phyloP scores from a whole-genome alignment of 2,113 vertebrate species.

The Loxodonta africana region DNA sequence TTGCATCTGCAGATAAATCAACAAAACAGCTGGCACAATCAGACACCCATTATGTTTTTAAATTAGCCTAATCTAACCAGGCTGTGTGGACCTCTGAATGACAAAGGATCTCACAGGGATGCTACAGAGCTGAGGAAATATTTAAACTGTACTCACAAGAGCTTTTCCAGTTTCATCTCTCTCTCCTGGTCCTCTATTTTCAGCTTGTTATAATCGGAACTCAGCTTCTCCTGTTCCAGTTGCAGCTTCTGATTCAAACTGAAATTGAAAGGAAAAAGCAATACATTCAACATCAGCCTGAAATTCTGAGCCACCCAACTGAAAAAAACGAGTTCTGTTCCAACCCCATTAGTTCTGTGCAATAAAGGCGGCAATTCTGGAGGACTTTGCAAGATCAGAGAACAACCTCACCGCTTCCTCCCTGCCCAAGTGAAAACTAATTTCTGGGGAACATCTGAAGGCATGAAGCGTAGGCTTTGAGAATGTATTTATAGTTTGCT shows the following conservation, averaged over 20 bases:
- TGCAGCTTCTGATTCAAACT: slow-evolving; percentile 95
- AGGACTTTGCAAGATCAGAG: slow-evolving; percentile 63
- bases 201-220: slow-evolving; percentile 94
- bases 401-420: slow-evolving; percentile 59
- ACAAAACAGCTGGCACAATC: background rate
- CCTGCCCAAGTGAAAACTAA: slow-evolving; percentile 64
- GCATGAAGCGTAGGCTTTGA: slow-evolving; percentile 64
- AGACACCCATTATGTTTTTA: background rate
- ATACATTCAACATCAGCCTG: slow-evolving; percentile 51
- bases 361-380: slow-evolving; percentile 58
- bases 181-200: slow-evolving; percentile 94
- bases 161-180: slow-evolving; percentile 93
- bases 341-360: slow-evolving; percentile 65
- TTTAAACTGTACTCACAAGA: slow-evolving; percentile 88
- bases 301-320: slow-evolving; percentile 51
- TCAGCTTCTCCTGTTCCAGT: slow-evolving; percentile 95
- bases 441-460: slow-evolving; percentile 68
- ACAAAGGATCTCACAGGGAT: background rate
- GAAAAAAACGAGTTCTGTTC: slow-evolving; percentile 55
- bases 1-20: background rate
- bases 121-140: background rate
- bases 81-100: background rate
- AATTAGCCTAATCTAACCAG: background rate
- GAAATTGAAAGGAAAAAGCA: slow-evolving; percentile 73
- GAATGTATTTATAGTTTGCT: slow-evolving; percentile 68